Evolutionary conservation across 30 jellyfish, hydroid and myxozoan genomes (phyloP), one percentile per base, ranked within the genome.

Genomic region (Pelagia noctiluca): DNA sequence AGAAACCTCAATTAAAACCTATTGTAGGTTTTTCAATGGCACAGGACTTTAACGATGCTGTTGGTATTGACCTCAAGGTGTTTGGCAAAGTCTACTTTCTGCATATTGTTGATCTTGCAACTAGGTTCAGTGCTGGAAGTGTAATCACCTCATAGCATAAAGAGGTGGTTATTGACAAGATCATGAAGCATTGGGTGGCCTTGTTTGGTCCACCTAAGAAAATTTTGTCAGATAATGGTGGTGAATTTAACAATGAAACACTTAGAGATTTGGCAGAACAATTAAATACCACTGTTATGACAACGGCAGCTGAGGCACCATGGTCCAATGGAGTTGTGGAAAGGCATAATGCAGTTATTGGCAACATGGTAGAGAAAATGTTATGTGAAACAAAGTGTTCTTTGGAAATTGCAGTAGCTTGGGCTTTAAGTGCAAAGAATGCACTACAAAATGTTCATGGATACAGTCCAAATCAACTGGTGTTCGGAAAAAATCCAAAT

Each of bases 271-370:
- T 63, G 61, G 88, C 52, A 13, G 91, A 80, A 35, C 19, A 63
- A 5, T 52, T 49, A 10, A 53, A 71, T 19, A 29, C 34, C 29
- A 35, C 19, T 10, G 36, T 38, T 8, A 0, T 13, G 16, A 80
- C 91, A 12, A 80, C 86, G 5, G 88, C 84, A 8, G 88, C 91
- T 30, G 86, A 80, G 30, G 10, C 73, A 24, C 91, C 91, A 0
- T 80, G 91, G 91, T 65, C 76, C 16, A 63, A 80, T 80, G 88
- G 91, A 21, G 19, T 65, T 16, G 54, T 24, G 12, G 91, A 65
- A 31, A n/a, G 91, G 25, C 86, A 80, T 47, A 63, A 80, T 66
- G 84, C 31, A 63, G 31, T 66, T 3, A 12, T 80, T 4, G 63
- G 69, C 49, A 31, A 36, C 0, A 63, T 63, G 86, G 46, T 65